Conservation (phyloP, 2,113 vertebrate genomes). For the Pelmatolapia mariae region DNA sequence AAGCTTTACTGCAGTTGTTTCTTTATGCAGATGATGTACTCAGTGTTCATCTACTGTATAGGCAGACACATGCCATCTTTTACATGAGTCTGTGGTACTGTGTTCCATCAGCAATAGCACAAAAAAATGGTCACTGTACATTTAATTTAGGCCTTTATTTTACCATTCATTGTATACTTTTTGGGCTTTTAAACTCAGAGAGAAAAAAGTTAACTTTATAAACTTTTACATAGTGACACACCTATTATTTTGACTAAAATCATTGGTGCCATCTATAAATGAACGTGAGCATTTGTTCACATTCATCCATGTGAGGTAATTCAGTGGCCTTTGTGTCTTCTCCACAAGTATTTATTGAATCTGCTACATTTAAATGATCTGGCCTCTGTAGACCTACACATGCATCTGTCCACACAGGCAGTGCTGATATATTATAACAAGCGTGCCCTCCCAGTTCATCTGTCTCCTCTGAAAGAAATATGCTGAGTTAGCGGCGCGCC, state of each 20-base stretch:
- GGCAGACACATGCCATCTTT: neutral
- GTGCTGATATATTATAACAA: neutral
- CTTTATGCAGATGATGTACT: neutral
- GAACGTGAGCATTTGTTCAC: neutral
- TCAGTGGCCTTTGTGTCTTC: neutral
- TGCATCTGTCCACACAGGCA: neutral
- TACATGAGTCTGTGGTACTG: neutral
- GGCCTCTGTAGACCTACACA: neutral
- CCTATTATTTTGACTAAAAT: neutral
- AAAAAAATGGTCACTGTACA: neutral
- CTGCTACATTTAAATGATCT: neutral
- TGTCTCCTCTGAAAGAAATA: neutral
- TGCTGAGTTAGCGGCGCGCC: neutral
- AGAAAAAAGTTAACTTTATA: neutral
- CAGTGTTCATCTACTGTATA: neutral
- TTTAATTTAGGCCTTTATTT: neutral
- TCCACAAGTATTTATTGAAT: neutral
- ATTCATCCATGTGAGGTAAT: neutral
- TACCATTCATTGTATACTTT: neutral
- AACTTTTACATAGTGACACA: neutral
- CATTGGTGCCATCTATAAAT: neutral
- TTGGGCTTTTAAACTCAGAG: neutral
- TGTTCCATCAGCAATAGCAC: neutral
- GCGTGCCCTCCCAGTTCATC: neutral
- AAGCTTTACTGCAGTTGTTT: neutral